Evolutionary conservation across 2,113 vertebrate species (phyloP).

Genomic region (Malurus cyaneus): DNA sequence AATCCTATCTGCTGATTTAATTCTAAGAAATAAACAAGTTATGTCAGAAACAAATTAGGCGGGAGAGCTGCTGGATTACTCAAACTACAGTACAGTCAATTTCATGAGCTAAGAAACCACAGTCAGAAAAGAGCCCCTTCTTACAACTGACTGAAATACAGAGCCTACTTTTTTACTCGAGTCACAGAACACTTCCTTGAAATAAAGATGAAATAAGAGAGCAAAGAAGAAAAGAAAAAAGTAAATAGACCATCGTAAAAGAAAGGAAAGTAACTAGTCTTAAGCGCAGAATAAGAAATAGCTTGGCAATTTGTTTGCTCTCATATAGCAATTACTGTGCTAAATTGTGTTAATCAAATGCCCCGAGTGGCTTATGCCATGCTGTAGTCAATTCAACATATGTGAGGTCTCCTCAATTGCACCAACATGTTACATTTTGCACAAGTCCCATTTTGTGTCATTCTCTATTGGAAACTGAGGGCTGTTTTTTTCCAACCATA

Average conservation of each 20-base stretch:
- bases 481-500: background rate
- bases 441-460: background rate
- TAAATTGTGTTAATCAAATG: constrained; percentile 48
- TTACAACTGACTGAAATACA: background rate
- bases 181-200: background rate
- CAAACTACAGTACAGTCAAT: background rate
- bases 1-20: background rate
- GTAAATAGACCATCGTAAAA: background rate
- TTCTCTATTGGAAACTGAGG: background rate
- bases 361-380: background rate
- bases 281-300: constrained; percentile 4
- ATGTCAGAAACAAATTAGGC: background rate
- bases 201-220: background rate
- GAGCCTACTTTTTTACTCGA: background rate
- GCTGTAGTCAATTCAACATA: constrained; percentile 33
- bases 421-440: background rate
- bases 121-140: background rate
- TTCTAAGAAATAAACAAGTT: background rate
- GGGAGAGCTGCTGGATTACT: background rate
- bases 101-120: background rate
- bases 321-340: constrained; percentile 32
- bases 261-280: background rate
- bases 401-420: constrained; percentile 46
- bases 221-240: background rate
- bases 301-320: constrained; percentile 5